Evolutionary conservation across 2,888 invertebrate species (phyloP), one percentile per base, ranked within the genome.

Genomic region (Hyposoter dolosus): DNA sequence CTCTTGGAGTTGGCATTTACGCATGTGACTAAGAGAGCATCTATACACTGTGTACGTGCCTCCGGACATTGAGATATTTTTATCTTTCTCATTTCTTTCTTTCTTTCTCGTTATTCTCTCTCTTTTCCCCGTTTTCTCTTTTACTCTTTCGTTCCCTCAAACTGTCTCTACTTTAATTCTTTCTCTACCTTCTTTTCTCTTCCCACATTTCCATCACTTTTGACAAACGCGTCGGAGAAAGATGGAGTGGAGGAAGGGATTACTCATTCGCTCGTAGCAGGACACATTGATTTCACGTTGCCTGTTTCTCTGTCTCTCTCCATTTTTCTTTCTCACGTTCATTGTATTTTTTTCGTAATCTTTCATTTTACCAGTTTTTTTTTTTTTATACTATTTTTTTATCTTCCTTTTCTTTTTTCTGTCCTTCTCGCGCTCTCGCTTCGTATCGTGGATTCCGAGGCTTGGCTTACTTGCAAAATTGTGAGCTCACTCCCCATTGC

Each of bases 251-350:
- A 83, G 71, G 50, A 80, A 84, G 83, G 82, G 77, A 88, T 86
- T 88, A 85, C 81, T 88, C 86, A 86, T 86, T 76, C 82, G 72
- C 40, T 60, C 35, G 66, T 82, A 32, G 35, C 40, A 40, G 84
- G 50, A 85, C 78, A 85, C 77, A 85, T 85, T 88, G 83, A 84
- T 88, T 87, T 86, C 85, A 45, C 66, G 86, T 88, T 88, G 87
- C 85, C 84, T 78, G 35, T 45, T 35, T 17, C 15, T 15, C 28
- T 60, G 28, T 15, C 28, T 60, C 12, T 28, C 15, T 28, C 40
- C 10, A 40, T 40, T 40, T 40, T 40, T 40, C 40, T 10, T 10
- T 40, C 40, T 40, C 40, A 1, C 7, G 40, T 40, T 40, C 40
- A 40, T 40, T 40, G 40, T 40, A 40, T 40, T 40, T 10, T 40